phyloP scores from a whole-genome alignment of 2,113 vertebrate genomes.

The Malurus melanocephalus region DNA sequence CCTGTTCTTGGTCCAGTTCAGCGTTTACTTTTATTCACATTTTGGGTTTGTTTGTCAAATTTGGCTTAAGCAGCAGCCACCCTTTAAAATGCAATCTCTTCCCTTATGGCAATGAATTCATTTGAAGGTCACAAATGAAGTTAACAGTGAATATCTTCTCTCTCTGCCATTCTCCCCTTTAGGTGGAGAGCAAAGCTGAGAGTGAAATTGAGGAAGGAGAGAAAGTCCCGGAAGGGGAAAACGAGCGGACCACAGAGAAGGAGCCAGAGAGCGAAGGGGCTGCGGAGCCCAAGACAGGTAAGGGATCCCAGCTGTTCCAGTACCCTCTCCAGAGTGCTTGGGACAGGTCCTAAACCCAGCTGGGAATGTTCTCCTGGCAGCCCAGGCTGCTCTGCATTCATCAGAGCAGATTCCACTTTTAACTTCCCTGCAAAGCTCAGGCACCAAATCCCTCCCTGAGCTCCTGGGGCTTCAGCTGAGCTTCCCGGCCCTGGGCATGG shows the following conservation, averaged over 20 bases:
- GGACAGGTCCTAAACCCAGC: neutral
- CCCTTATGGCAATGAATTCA: too few relatives aligned
- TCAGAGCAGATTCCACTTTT: neutral
- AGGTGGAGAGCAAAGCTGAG: constrained; percentile 88
- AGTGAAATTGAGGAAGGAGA: constrained; percentile 75
- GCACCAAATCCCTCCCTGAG: neutral
- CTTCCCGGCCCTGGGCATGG: neutral
- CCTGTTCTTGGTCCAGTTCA: neutral
- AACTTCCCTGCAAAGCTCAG: neutral
- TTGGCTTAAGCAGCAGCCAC: neutral
- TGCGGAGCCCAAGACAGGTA: constrained; percentile 72
- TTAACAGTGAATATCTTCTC: fast-evolving
- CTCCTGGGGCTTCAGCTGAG: neutral
- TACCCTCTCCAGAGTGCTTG: neutral
- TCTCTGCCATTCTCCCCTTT: neutral
- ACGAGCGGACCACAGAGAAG: constrained; percentile 70
- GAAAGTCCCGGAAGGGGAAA: constrained; percentile 79
- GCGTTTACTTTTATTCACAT: neutral
- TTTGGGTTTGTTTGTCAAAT: neutral
- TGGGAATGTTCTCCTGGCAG: neutral
- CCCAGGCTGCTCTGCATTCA: neutral
- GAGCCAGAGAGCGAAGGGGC: constrained; percentile 64
- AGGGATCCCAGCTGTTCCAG: neutral
- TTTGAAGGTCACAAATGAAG: neutral
- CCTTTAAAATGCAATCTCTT: neutral